phyloP scores from a whole-genome alignment of 2,888 invertebrate species.

The Noctuana brunneofusca region DNA sequence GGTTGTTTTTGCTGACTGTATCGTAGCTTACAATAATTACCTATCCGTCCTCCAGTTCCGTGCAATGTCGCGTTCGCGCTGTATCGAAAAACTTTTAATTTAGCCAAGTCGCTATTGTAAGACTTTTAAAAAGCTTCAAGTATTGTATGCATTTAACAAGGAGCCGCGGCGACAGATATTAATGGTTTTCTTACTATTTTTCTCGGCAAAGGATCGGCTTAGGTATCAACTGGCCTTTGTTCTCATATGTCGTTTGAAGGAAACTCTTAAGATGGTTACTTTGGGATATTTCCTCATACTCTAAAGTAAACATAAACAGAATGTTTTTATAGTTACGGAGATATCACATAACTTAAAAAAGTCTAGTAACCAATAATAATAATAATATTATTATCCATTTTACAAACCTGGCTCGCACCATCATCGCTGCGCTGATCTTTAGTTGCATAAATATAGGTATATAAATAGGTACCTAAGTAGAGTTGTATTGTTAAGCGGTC shows the following conservation, averaged over 20 bases:
- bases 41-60: slow-evolving; percentile 67
- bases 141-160: slow-evolving; percentile 83
- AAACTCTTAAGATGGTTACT: slow-evolving; percentile 37
- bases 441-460: too few species aligned
- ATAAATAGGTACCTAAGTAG: too few species aligned
- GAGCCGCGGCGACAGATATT: slow-evolving; percentile 77
- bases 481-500: too few species aligned
- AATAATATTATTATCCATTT: too few species aligned
- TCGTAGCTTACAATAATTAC: slow-evolving; percentile 71
- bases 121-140: slow-evolving; percentile 81
- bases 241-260: slow-evolving; percentile 47
- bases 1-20: slow-evolving; percentile 44
- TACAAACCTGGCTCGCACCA: too few species aligned
- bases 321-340: too few species aligned
- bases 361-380: too few species aligned
- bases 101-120: slow-evolving; percentile 81
- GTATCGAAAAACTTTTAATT: slow-evolving; percentile 83
- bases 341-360: too few species aligned
- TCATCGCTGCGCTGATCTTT: too few species aligned
- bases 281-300: slow-evolving; percentile 24
- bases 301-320: slow-evolving; percentile 14
- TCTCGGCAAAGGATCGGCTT: slow-evolving; percentile 78
- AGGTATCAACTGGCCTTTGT: slow-evolving; percentile 70
- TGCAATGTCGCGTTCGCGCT: slow-evolving; percentile 76
- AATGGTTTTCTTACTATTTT: slow-evolving; percentile 81